Evolutionary conservation across 2,113 vertebrate genomes (phyloP), one percentile per base, ranked within the genome.

Genomic region (Aegithalos caudatus): DNA sequence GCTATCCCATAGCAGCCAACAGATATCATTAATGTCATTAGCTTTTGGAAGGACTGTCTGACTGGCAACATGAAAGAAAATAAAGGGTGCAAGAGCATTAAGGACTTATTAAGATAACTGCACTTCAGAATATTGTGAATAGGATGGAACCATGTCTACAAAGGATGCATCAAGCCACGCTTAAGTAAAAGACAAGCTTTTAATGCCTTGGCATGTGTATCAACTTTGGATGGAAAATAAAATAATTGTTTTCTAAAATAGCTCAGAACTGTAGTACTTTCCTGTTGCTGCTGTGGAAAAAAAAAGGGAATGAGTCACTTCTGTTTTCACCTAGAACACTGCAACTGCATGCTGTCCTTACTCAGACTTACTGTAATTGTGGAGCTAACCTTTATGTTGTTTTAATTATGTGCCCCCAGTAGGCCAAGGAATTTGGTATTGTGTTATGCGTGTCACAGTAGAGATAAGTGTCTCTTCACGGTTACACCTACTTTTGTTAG

Each of bases 401-500:
- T 94, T 93, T 79, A 91, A 38, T 23, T 85, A 18, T 69, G 45
- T 89, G 40, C 14, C 31, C 47, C 45, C 54, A 92, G 28, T 16
- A 60, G 77, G 57, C 29, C 83, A 31, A 84, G 11, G 47, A 53
- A 56, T 90, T 60, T 90, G 48, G 83, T 65, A 85, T 82, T 95
- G 64, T 91, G 85, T 60, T 89, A n/a, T 69, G 51, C 94, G 48
- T 74, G 57, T 92, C 74, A 76, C 17, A 51, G 42, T 0, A 71
- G 54, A 95, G 86, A 77, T 81, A 91, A 80, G 12, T 45, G 56
- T 90, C 88, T 79, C 86, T 87, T 88, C 82, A 84, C 9, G 17
- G 84, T 96, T 86, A 82, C 9, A 40, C 44, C 91, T 83, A 57
- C 31, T 67, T 56, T 81, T 93, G 72, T 81, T 97, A 89, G 37